Base-by-base conservation (phyloP, 2,797 vertebrate genomes). In the Siniperca scherzeri region DNA sequence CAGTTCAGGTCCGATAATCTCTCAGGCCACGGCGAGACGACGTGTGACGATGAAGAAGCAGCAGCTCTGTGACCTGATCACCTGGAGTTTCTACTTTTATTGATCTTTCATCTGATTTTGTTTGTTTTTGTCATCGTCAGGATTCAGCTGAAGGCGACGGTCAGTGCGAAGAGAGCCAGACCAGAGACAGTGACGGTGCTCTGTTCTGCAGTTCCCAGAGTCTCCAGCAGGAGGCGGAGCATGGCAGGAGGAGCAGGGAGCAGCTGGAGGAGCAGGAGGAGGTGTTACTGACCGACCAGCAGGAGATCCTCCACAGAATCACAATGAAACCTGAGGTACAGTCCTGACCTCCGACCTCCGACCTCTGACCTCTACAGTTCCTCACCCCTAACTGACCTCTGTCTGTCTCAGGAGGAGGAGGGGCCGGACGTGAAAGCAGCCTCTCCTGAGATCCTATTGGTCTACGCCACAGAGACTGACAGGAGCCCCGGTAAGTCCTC, bases 251-350 rank as follows among this genome's bases (percentile, higher is more conserved):
- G 12, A 61, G 25, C 38, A 46, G 44, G 0, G 56, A 44, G 22
- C 46, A 83, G 66, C 48, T 17, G 21, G 50, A 97, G 78, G 96
- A 97, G 65, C 88, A 95, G 2, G 97, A 98, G 4, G 97, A 97
- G 84, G 93, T 98, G 10, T 95, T 96, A 14, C 94, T 99, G 69
- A 96, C 96, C 0, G 94, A 98, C 87, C 96, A 96, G 80, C 92
- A 86, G 17, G 96, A 98, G 82, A 96, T 99, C 70, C 96, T 97
- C 93, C 61, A 94, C 7, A 95, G 94, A 80, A 91, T 98, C 88
- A 98, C 96, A 0, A 88, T 98, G 87, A 99, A 99, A 80, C 94
- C 97, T 76, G 96, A 97, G 97, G 98, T 98, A 83, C 70, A 66
- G 44, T 11, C 30, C 11, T 50, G 25, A 78, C 16, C 80, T 0